Evolutionary conservation across 2,113 vertebrate genomes (phyloP).

Genomic region (Rynchops niger): DNA sequence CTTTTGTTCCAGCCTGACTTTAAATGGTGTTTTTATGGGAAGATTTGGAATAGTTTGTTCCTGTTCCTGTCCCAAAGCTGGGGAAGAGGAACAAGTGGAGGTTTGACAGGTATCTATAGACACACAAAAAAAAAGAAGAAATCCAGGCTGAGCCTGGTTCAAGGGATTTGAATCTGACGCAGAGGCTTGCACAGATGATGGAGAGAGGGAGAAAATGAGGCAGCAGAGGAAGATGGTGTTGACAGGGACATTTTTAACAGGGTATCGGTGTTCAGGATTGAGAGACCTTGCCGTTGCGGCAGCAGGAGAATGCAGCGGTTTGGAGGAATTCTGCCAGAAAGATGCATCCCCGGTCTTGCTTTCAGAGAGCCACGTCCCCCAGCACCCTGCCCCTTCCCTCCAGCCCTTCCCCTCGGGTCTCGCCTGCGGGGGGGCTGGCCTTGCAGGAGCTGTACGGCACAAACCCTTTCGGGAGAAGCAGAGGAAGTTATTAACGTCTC

Average conservation of each 20-base stretch:
- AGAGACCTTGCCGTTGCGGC: background rate
- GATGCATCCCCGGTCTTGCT: accelerated
- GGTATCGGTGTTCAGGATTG: background rate
- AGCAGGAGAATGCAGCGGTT: background rate
- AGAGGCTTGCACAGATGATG: background rate
- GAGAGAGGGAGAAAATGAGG: background rate
- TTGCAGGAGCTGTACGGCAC: background rate
- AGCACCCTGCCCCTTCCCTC: background rate
- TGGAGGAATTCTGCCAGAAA: background rate
- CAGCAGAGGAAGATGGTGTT: background rate
- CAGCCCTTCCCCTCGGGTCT: background rate
- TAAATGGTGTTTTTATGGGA: background rate
- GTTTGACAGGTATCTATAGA: background rate
- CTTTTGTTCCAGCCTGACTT: background rate
- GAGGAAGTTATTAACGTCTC: background rate
- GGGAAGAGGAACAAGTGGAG: background rate
- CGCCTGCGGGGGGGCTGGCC: background rate
- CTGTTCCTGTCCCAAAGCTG: background rate
- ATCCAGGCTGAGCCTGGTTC: background rate
- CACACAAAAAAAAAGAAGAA: background rate
- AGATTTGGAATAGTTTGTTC: background rate
- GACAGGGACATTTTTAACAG: background rate
- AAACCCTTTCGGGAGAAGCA: background rate
- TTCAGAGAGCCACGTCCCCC: accelerated
- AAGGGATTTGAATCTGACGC: background rate